Percentiles rank a stretch among this genome's conserved stretches.
Conservation (phyloP, 2,888 invertebrate species). For the Gibbula magus region DNA sequence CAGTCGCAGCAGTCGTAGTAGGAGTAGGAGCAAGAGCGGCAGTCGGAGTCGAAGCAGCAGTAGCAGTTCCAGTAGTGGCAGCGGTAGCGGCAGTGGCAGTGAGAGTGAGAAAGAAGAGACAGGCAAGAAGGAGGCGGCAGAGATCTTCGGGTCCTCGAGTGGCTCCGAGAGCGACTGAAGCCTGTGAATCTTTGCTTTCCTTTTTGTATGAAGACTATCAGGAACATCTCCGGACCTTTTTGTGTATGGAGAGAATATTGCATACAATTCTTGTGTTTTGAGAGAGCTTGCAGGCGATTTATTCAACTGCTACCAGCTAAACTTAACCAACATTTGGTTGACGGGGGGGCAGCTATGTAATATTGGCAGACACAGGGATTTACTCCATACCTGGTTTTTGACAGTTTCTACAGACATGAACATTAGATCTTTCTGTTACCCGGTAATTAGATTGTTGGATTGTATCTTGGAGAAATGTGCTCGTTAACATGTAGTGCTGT, state of each 20-base stretch:
- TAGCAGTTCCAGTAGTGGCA: constrained; percentile 48
- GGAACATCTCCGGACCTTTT: background rate
- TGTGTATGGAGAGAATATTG: too few species aligned
- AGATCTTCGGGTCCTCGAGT: constrained; percentile 69
- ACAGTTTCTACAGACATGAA: too few species aligned
- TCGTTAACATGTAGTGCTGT: background rate
- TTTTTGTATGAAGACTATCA: background rate
- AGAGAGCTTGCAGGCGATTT: too few species aligned
- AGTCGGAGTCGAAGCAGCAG: constrained; percentile 47
- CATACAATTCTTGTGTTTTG: too few species aligned
- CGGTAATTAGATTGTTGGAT: too few species aligned
- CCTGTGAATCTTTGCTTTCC: background rate
- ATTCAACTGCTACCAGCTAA: too few species aligned
- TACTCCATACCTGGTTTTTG: too few species aligned
- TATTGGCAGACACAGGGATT: too few species aligned
- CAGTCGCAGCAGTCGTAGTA: constrained; percentile 47
- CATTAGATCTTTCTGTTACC: too few species aligned
- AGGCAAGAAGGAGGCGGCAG: constrained; percentile 69
- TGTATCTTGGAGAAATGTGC: too few species aligned
- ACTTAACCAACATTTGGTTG: too few species aligned
- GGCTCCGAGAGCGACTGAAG: constrained; percentile 54
- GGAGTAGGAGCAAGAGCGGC: constrained; percentile 39
- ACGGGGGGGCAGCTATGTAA: too few species aligned
- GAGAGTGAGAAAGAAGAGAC: constrained; percentile 65
- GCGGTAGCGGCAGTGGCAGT: constrained; percentile 56